Evolutionary conservation across 2,888 invertebrate species (phyloP).

Genomic region (Zygothrica quintamaculata): DNA sequence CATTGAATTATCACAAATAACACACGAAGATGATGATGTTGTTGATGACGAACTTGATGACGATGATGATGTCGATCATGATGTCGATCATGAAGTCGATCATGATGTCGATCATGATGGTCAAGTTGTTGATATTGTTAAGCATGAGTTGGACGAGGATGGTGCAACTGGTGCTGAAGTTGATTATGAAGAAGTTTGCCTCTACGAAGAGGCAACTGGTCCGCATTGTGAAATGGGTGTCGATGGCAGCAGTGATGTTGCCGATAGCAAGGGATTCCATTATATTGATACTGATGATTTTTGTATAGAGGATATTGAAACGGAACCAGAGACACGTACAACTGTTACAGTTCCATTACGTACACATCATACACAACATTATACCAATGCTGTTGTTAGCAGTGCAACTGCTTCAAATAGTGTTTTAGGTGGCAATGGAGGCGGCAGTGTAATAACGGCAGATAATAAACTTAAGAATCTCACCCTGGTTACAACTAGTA

Average conservation of each 20-base stretch:
- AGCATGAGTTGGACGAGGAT: slow-evolving; percentile 79
- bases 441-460: slow-evolving; percentile 30
- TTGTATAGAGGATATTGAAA: slow-evolving; percentile 75
- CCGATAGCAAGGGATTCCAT: slow-evolving; percentile 74
- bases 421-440: slow-evolving; percentile 43
- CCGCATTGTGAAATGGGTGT: slow-evolving; percentile 78
- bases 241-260: slow-evolving; percentile 68
- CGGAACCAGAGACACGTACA: slow-evolving; percentile 22
- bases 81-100: no score
- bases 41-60: slow-evolving; percentile 62
- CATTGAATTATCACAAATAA: slow-evolving; percentile 67
- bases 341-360: slow-evolving; percentile 36
- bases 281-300: slow-evolving; percentile 80
- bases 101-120: slow-evolving; percentile 72
- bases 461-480: slow-evolving; percentile 76
- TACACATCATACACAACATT: slow-evolving; percentile 33
- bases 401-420: slow-evolving; percentile 47
- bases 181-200: slow-evolving; percentile 81
- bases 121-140: slow-evolving; percentile 75
- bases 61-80: slow-evolving; percentile 56
- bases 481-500: slow-evolving; percentile 69
- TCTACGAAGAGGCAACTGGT: slow-evolving; percentile 80
- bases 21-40: slow-evolving; percentile 62
- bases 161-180: slow-evolving; percentile 74
- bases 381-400: slow-evolving; percentile 18